Base-by-base conservation (phyloP, 1,140 invertebrate genomes). In the Brachionus koreanus region DNA sequence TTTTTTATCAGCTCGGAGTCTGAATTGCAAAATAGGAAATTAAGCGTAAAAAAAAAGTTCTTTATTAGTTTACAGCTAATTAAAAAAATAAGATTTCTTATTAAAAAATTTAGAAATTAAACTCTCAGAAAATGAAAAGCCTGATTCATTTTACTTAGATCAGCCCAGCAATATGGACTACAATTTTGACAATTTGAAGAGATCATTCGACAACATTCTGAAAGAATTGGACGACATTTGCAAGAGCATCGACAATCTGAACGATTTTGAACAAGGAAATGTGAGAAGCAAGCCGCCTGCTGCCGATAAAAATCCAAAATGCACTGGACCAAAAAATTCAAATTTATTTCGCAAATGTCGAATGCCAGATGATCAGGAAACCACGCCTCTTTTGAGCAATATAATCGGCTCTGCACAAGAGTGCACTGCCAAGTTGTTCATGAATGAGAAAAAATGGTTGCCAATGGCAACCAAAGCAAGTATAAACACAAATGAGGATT, bases 211-310 rank as follows among this genome's bases (percentile, higher is more conserved):
- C 33, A 79, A 79, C 33, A 79, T 79, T 25, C 76, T 79, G 16
- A 79, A 79, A 61, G 76, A 79, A 65, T 19, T 79, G 23, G 76
- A 79, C 7, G 76, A 61, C 23, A 79, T 79, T 16, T 79, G 76
- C 33, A 57, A 61, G 33, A 79, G 61, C 7, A 79, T 79, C 16
- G 76, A 79, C 37, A 33, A 79, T n/a, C 25, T 79, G 33, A 42
- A 19, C 29, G 76, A 79, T 5, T 37, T 61, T 74, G 69, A 69
- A 16, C 65, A 69, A 39, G 23, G 12, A 0, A 6, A 3, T 16
- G 37, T 39, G 16, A 7, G 9, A 6, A 69, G 19, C n/a, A 69
- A 69, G 37, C 35, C 35, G 5, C 65, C 65, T 2, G 16, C 16
- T 39, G n/a, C n/a, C 3, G 37, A 74, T 25, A 74, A 74, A 39